Evolutionary conservation across 2,888 invertebrate genomes (phyloP), one percentile per base, ranked within the genome.

Genomic region (Atrina japonica): DNA sequence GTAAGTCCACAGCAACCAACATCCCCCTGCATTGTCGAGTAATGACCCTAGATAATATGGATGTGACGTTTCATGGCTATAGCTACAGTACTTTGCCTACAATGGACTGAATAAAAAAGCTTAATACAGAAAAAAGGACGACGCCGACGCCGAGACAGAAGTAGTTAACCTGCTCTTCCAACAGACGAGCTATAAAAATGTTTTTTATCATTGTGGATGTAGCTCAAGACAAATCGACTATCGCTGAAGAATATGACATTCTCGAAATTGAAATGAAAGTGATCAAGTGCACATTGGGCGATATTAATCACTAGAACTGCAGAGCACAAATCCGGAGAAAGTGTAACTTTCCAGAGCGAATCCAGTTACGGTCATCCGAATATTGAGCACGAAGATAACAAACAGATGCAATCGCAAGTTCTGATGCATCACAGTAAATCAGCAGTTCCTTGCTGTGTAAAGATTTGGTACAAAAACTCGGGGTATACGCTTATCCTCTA

Each of bases 281-380:
- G 49, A 3, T 67, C 61, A 11, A 45, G 18, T 27, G 75, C 61
- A 14, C 58, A 45, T 27, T 70, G 66, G 29, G 59, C 53, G 11
- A 81, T 25, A 55, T 82, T 71, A 6, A 69, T 55, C 3, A 70
- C 80, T n/a, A 78, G 52, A n/a, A 81, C 77, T 2, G 78, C 81
- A 11, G 78, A 76, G 66, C 76, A 78, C 78, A 6, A 83, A 61
- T 18, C 78, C 56, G 2, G 81, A 78, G 25, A 80, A 78, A 1
- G 80, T 78, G 27, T 73, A 72, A 9, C 80, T 78, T 23, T 75
- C 77, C 7, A 74, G 25, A 1, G 75, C 21, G 58, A 73, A 76
- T 35, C 74, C 63, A 23, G 59, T 35, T 9, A 60, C 7, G 18
- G 41, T 61, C 61, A 50, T 70, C 64, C 6, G 14, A 3, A 25